A percentile compares a stretch with the other conserved stretches of the same genome.
phyloP scores from a whole-genome alignment of 2,113 vertebrate species.

The Ancistrus triradiatus region DNA sequence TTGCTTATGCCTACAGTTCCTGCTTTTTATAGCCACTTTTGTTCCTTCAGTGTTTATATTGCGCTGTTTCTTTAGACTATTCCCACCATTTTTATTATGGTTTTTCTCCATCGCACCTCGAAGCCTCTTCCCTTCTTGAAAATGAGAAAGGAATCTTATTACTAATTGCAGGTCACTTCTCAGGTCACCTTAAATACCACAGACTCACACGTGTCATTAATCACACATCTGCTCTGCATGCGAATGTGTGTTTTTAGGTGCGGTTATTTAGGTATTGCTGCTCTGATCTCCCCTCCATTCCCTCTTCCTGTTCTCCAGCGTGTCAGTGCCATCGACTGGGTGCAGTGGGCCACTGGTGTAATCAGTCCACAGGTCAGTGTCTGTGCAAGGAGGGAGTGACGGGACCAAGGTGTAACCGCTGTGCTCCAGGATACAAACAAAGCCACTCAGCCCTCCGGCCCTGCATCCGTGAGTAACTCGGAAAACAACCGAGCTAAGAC shows the following conservation, averaged over 20 bases:
- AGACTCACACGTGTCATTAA: neutral
- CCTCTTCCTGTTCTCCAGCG: conserved; percentile 54
- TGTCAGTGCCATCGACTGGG: conserved; percentile 85
- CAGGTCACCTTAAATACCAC: neutral
- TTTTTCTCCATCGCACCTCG: neutral
- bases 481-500: too few relatives aligned
- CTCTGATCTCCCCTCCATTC: conserved; percentile 21
- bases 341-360: conserved; percentile 75
- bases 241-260: neutral
- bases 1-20: conserved; percentile 46
- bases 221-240: neutral
- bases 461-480: conserved; percentile 73
- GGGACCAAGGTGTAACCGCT: conserved; percentile 79
- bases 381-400: conserved; percentile 81
- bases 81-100: neutral
- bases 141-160: neutral
- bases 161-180: neutral
- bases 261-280: neutral
- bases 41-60: conserved; percentile 7
- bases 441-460: conserved; percentile 76
- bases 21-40: conserved; percentile 21
- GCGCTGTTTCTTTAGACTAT: neutral
- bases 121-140: neutral
- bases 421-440: conserved; percentile 79
- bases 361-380: conserved; percentile 85